Evolutionary conservation across 2,888 invertebrate genomes (phyloP).

Genomic region (Sinotaia quadrata): DNA sequence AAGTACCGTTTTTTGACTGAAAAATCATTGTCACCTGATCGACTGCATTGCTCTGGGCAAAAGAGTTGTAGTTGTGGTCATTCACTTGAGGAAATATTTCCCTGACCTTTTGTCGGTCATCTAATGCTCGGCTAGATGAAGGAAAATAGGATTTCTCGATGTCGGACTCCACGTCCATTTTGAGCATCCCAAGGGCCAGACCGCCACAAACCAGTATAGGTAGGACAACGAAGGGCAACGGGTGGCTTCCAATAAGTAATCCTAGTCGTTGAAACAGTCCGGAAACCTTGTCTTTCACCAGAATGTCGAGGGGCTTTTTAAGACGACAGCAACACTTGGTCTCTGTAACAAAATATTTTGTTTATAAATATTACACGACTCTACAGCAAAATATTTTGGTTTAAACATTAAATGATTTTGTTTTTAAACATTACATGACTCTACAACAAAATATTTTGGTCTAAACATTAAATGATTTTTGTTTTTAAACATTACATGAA

Average conservation of each 20-base stretch:
- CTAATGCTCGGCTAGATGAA: slow-evolving; percentile 40
- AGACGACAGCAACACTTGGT: no score
- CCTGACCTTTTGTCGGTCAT: slow-evolving; percentile 35
- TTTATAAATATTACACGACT: no score
- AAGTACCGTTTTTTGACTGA: background rate
- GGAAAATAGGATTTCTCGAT: slow-evolving; percentile 38
- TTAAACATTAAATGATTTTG: no score
- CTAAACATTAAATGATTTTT: no score
- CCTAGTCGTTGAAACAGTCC: background rate
- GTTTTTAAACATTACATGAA: no score
- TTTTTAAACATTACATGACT: no score
- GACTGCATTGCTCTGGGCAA: slow-evolving; percentile 24
- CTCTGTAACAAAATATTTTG: no score
- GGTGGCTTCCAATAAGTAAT: slow-evolving; percentile 14
- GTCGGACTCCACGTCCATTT: slow-evolving; percentile 9
- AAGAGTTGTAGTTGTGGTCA: slow-evolving; percentile 25
- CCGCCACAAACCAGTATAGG: slow-evolving; percentile 17
- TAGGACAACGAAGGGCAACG: slow-evolving; percentile 17
- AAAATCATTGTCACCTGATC: slow-evolving; percentile 2
- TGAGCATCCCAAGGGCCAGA: slow-evolving; percentile 6
- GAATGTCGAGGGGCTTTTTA: background rate
- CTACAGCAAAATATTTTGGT: no score
- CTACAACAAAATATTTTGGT: no score
- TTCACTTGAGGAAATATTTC: slow-evolving; percentile 33
- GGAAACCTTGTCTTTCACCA: background rate